These are phyloP conservation scores for Centropus unirufus DNA, from an alignment of 2,113 vertebrate genomes.

Conservation along the genomic window DNA sequence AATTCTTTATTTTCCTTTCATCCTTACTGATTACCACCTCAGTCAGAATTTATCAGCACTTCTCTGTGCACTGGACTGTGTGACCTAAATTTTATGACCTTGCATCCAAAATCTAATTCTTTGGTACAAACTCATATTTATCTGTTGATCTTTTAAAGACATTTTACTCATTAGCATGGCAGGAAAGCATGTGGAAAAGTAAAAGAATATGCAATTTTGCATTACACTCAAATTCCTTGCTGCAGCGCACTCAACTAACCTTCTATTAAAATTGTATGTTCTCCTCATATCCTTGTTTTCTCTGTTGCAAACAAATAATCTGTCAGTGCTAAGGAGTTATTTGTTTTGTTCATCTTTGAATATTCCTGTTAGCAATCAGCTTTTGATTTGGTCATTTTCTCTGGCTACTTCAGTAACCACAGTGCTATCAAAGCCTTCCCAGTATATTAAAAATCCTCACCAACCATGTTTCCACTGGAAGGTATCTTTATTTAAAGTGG, in stretches of 20 bases:
- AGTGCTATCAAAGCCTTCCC: not conserved
- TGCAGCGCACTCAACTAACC: slow-evolving; percentile 51
- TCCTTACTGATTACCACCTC: slow-evolving; percentile 43
- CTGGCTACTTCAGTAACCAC: not conserved
- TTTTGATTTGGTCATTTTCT: slow-evolving; percentile 3
- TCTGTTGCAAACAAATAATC: slow-evolving; percentile 32
- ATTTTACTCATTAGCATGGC: slow-evolving; percentile 66
- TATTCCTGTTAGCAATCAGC: not conserved
- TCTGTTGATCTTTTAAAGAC: slow-evolving; percentile 56
- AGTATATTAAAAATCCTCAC: not conserved
- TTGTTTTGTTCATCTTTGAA: slow-evolving; percentile 27
- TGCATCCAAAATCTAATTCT: slow-evolving; percentile 30
- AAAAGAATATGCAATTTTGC: slow-evolving; percentile 59
- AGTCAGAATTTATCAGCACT: slow-evolving; percentile 53
- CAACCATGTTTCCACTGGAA: not conserved
- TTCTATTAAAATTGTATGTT: slow-evolving; percentile 41
- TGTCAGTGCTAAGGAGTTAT: not conserved
- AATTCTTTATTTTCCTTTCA: slow-evolving; percentile 47
- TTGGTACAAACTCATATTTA: slow-evolving; percentile 58
- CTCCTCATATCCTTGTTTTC: not conserved
- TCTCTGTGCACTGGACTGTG: slow-evolving; percentile 51
- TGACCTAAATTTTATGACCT: slow-evolving; percentile 64
- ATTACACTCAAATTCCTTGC: slow-evolving; percentile 52
- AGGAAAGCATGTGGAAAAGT: slow-evolving; percentile 56
- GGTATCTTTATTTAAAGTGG: not conserved